These are phyloP conservation scores for Coptotermes formosanus DNA, from an alignment of 1,140 invertebrate species.

Conservation along the genomic window DNA sequence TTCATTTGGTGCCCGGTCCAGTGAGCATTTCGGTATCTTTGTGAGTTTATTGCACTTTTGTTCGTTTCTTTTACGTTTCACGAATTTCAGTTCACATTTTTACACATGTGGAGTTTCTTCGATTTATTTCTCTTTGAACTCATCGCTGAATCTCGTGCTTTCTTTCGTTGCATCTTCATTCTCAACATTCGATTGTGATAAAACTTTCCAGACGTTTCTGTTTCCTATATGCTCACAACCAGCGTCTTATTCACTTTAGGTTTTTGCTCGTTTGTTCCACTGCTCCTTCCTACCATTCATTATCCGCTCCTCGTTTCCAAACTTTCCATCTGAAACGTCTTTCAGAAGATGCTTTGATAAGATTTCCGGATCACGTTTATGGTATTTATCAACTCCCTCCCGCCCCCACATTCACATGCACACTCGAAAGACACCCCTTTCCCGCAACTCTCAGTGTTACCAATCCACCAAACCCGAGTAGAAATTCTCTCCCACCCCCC, in stretches of 20 bases:
- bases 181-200: too few species aligned
- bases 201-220: too few species aligned
- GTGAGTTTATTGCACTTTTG: too few species aligned
- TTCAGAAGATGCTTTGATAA: slow-evolving; percentile 1
- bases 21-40: too few species aligned
- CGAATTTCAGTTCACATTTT: too few species aligned
- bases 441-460: not conserved
- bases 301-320: not conserved
- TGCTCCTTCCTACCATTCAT: not conserved
- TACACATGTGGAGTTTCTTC: too few species aligned
- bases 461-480: not conserved
- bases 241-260: not conserved
- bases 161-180: too few species aligned
- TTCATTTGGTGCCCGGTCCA: too few species aligned
- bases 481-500: not conserved
- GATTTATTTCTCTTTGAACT: too few species aligned
- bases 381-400: not conserved
- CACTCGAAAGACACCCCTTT: not conserved
- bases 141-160: too few species aligned
- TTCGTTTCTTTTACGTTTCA: too few species aligned
- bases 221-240: too few species aligned
- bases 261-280: not conserved
- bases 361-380: not conserved
- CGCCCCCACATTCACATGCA: not conserved
- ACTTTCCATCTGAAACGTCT: not conserved